These are phyloP conservation scores for Xestia ashworthii DNA, from an alignment of 2,888 invertebrate genomes.

Conservation along the genomic window DNA sequence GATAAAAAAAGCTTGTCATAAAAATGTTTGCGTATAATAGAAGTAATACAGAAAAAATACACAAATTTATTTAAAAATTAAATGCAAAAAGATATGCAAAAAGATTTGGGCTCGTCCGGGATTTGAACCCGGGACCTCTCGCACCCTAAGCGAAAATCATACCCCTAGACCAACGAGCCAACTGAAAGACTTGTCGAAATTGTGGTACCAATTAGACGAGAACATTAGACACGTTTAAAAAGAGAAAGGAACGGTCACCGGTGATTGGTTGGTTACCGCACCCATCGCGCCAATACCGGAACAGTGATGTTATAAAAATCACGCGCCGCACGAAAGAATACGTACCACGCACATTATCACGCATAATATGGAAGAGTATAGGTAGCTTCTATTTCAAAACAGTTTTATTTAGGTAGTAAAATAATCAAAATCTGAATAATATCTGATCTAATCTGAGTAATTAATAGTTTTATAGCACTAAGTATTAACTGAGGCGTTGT, in stretches of 20 bases:
- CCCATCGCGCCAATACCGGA: neutral
- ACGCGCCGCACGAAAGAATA: conserved; percentile 6
- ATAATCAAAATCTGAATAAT: too few species aligned
- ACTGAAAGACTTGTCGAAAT: fast-evolving
- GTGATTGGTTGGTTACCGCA: conserved; percentile 22
- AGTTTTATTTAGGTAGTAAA: neutral
- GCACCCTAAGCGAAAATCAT: conserved; percentile 91
- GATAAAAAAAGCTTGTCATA: neutral
- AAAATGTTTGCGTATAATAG: neutral
- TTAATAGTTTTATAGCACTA: too few species aligned
- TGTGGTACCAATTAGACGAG: neutral
- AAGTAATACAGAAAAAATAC: fast-evolving
- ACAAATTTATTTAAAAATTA: neutral
- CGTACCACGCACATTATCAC: neutral
- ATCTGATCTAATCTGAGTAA: too few species aligned
- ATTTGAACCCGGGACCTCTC: conserved; percentile 91
- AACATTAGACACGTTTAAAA: conserved; percentile 15
- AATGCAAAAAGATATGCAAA: too few species aligned
- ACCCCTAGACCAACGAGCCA: conserved; percentile 91
- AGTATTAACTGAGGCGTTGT: neutral
- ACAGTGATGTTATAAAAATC: conserved; percentile 8
- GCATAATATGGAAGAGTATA: neutral
- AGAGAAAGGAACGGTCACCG: conserved; percentile 59
- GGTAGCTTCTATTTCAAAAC: neutral
- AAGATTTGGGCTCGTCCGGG: conserved; percentile 86